Evolutionary conservation across 2,888 invertebrate genomes (phyloP).

Genomic region (Seira sanloemensis): DNA sequence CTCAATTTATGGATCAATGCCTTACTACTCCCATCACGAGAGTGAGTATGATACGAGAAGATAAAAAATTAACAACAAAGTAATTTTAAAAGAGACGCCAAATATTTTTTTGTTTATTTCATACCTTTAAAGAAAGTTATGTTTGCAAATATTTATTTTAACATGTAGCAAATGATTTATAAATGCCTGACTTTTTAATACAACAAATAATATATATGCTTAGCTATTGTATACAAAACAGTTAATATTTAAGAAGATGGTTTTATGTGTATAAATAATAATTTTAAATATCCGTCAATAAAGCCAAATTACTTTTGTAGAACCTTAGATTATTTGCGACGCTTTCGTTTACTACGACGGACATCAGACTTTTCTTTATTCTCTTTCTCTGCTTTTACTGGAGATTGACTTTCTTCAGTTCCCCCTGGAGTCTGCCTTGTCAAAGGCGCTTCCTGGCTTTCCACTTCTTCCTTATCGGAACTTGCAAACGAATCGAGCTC

Average conservation of each 20-base stretch:
- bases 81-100: neutral
- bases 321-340: neutral
- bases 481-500: neutral
- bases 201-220: neutral
- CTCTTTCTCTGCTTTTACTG: neutral
- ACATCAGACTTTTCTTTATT: neutral
- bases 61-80: slow-evolving; percentile 27
- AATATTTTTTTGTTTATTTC: neutral
- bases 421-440: neutral
- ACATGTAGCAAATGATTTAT: neutral
- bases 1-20: slow-evolving; percentile 68
- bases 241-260: neutral
- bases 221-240: neutral
- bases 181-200: slow-evolving; percentile 1
- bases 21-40: slow-evolving; percentile 72
- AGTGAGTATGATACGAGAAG: slow-evolving; percentile 70
- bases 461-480: neutral
- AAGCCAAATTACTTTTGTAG: neutral
- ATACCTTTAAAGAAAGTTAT: neutral
- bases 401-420: neutral
- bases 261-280: neutral
- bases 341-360: neutral
- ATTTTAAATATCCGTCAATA: neutral
- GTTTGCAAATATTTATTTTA: slow-evolving; percentile 10
- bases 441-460: neutral